Evolutionary conservation across 2,797 vertebrate species (phyloP).

Genomic region (Pogoniulus pusillus): DNA sequence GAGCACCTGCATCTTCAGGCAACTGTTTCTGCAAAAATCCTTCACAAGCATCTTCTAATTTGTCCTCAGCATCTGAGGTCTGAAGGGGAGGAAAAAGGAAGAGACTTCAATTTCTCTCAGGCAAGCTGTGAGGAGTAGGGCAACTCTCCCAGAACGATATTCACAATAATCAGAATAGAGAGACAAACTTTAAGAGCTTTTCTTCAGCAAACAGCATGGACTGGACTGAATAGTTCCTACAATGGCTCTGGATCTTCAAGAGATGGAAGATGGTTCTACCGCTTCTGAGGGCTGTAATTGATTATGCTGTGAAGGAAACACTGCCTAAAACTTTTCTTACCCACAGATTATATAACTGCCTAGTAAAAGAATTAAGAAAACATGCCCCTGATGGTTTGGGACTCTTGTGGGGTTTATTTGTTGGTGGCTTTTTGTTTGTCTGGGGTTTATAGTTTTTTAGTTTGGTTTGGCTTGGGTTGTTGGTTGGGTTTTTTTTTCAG

Average conservation of each 20-base stretch:
- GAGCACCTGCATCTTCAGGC: neutral
- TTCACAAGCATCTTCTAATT: conserved; percentile 21
- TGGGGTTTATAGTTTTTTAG: neutral
- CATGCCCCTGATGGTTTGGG: neutral
- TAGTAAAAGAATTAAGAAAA: neutral
- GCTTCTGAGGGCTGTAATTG: neutral
- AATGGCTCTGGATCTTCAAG: neutral
- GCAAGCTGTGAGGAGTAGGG: neutral
- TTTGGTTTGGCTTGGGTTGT: neutral
- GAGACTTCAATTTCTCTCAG: neutral
- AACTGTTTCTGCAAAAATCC: neutral
- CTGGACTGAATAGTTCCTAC: neutral
- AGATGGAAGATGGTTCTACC: neutral
- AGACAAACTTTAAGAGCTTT: neutral
- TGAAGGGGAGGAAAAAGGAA: neutral
- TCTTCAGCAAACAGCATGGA: neutral
- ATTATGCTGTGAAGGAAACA: neutral
- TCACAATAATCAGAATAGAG: neutral
- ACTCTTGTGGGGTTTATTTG: neutral
- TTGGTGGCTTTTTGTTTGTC: neutral
- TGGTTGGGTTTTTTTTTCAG: neutral
- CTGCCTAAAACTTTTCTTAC: neutral
- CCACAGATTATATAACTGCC: neutral
- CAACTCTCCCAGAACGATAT: neutral
- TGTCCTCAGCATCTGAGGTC: conserved; percentile 44